Evolutionary conservation across 2,888 invertebrate genomes (phyloP).

Genomic region (Scaeva pyrastri): DNA sequence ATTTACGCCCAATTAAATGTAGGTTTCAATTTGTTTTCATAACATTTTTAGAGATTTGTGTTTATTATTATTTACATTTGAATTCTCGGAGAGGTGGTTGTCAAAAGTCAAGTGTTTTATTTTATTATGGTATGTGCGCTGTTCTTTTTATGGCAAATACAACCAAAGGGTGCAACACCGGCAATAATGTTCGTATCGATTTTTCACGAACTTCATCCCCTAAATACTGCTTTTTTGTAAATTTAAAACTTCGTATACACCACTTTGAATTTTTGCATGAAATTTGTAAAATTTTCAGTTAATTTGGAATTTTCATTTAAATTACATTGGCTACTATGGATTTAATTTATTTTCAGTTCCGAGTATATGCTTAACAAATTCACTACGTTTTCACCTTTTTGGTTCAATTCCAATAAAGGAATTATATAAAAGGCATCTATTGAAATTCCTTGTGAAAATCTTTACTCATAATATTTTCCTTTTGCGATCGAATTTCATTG

Average conservation of each 20-base stretch:
- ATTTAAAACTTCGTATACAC: conserved; percentile 32
- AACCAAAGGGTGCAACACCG: conserved; percentile 71
- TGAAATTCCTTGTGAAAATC: conserved; percentile 16
- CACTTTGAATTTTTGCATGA: conserved; percentile 20
- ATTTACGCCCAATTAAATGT: conserved; percentile 5
- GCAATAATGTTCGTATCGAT: conserved; percentile 71
- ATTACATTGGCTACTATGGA: background rate
- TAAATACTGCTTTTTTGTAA: conserved; percentile 45
- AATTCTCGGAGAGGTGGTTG: conserved; percentile 54
- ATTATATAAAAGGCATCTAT: conserved; percentile 26
- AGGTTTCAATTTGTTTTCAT: conserved; percentile 26
- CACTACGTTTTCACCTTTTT: background rate
- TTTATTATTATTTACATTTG: conserved; percentile 70
- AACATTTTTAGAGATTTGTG: conserved; percentile 31
- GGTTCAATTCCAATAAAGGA: conserved; percentile 17
- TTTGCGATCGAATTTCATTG: background rate
- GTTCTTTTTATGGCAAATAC: conserved; percentile 66
- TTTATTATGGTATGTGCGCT: conserved; percentile 48
- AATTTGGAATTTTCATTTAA: background rate
- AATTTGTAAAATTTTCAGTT: background rate
- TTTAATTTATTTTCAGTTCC: background rate
- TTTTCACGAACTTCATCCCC: conserved; percentile 67
- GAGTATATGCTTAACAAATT: background rate
- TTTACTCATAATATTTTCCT: conserved; percentile 17
- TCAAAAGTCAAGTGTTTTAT: conserved; percentile 52